Percentiles rank a stretch among this genome's conserved stretches.
phyloP scores from a whole-genome alignment of 2,797 vertebrate species.

The Rhinatrema bivittatum region DNA sequence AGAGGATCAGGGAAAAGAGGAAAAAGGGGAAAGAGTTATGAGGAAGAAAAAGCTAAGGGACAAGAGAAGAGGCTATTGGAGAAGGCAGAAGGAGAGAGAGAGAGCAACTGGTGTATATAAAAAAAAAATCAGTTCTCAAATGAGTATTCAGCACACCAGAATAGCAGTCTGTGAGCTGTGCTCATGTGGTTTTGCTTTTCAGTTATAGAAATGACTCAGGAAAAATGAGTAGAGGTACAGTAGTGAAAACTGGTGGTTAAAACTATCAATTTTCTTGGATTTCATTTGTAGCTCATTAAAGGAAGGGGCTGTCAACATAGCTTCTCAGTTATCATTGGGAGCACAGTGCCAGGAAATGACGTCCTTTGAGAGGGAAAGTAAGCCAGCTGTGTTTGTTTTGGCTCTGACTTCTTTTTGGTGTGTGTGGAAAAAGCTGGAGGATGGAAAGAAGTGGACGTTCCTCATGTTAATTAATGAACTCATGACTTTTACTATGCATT shows the following conservation, averaged over 20 bases:
- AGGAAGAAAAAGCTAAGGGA: too few species aligned
- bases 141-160: conserved; percentile 22
- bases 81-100: too few species aligned
- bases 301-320: conserved; percentile 52
- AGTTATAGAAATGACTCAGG: too few species aligned
- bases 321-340: conserved; percentile 45
- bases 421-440: conserved; percentile 47
- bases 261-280: too few species aligned
- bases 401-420: conserved; percentile 38
- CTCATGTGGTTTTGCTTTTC: too few species aligned
- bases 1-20: too few species aligned
- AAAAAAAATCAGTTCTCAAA: conserved; percentile 14
- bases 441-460: conserved; percentile 28
- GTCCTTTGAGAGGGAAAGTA: conserved; percentile 37
- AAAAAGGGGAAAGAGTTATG: too few species aligned
- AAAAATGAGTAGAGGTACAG: too few species aligned
- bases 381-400: conserved; percentile 63
- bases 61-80: too few species aligned
- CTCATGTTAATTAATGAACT: conserved; percentile 32
- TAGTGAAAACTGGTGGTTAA: neutral
- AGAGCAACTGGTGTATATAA: too few species aligned
- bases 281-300: conserved; percentile 13
- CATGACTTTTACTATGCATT: conserved; percentile 15
- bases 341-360: conserved; percentile 56
- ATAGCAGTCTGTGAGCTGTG: too few species aligned